phyloP scores from a whole-genome alignment of 2,888 invertebrate species.

The Amphipoea lucens region DNA sequence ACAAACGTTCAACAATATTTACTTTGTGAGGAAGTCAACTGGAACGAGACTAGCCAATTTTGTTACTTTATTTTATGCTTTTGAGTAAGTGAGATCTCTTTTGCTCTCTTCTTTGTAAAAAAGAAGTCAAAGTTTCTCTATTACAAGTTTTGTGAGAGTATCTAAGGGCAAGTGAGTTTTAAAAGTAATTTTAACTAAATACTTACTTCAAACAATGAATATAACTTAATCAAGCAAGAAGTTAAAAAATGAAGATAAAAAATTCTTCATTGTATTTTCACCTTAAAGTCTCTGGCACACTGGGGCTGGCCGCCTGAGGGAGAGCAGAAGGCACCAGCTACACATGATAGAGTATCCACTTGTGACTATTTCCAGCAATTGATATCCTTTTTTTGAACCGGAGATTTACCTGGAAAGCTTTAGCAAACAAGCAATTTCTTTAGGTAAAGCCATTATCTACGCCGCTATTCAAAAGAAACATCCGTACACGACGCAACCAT shows the following conservation, averaged over 20 bases:
- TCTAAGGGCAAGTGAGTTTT: background rate
- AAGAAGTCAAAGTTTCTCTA: background rate
- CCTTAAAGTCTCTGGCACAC: background rate
- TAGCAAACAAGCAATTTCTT: background rate
- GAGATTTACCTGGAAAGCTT: background rate
- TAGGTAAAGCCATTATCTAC: background rate
- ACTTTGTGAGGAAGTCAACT: conserved; percentile 13
- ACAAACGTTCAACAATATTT: too few species aligned
- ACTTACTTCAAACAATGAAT: background rate
- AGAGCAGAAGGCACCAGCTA: background rate
- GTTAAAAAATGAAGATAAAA: background rate
- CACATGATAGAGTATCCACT: background rate
- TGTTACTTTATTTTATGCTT: background rate
- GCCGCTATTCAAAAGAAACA: background rate
- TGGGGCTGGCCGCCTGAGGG: background rate
- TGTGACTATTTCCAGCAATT: background rate
- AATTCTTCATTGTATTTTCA: background rate
- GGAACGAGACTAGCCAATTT: background rate
- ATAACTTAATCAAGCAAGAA: background rate
- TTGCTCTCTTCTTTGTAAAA: background rate
- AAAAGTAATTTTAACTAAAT: background rate
- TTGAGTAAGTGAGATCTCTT: background rate
- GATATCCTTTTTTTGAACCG: background rate
- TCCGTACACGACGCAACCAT: background rate
- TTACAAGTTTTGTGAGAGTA: background rate